Conservation (phyloP, 2,113 vertebrate species). For the Dasyurus viverrinus region DNA sequence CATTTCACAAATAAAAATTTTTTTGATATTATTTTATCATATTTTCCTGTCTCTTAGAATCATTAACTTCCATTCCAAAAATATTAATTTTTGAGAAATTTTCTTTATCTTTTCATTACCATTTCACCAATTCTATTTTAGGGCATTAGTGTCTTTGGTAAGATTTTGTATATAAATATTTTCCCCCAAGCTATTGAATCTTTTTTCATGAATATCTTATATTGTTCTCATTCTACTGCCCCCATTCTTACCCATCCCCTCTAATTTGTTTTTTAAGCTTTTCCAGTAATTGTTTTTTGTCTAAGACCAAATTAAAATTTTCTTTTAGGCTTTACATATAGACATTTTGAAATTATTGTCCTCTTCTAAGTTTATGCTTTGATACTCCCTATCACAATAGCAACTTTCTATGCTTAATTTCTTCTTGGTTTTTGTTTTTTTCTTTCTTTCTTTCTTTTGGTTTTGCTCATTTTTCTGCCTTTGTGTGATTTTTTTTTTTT, state of each 20-base stretch:
- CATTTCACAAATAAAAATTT: too few species aligned
- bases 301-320: neutral
- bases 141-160: neutral
- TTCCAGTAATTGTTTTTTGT: neutral
- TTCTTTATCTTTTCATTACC: neutral
- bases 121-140: neutral
- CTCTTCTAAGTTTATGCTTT: neutral
- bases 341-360: neutral
- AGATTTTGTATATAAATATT: neutral
- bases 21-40: too few species aligned
- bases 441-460: neutral
- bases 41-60: too few species aligned
- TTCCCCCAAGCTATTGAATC: neutral
- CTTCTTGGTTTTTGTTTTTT: too few species aligned
- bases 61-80: too few species aligned
- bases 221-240: neutral
- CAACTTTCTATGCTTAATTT: too few species aligned
- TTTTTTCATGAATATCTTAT: neutral
- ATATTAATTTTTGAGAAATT: too few species aligned
- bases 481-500: neutral
- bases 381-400: neutral
- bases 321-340: neutral
- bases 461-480: neutral
- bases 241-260: neutral
- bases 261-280: neutral